Evolutionary conservation across 1,140 invertebrate species (phyloP), one percentile per base, ranked within the genome.

Genomic region (Papilio xuthus): DNA sequence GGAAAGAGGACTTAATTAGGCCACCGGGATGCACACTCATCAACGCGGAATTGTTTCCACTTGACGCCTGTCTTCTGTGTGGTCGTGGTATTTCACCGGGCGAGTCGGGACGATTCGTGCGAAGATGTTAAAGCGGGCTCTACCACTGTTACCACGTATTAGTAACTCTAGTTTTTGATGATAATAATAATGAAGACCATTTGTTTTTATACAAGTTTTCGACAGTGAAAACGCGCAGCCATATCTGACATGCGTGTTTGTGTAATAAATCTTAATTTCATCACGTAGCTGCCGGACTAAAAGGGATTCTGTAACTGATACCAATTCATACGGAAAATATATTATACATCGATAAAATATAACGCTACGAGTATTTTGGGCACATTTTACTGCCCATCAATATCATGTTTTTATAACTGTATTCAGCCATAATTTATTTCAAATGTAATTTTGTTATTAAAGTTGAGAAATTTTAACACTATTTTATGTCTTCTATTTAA

Each of bases 321-420:
- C 26, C 60, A 63, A 63, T 28, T 63, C 26, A 63, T 63, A 63
- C 23, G 60, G 60, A 28, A 63, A 63, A 63, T 26, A 63, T 63
- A 28, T 63, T 63, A 63, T 63, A 63, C 4, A 63, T 28, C 26
- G 23, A 63, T 63, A 63, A 63, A 63, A 63, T 63, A 63, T 63
- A 63, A 13, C 60, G 60, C 23, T 63, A 28, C 26, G 60, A 32
- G 26, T 63, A 63, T 63, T 63, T 63, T 32, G 26, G 60, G 26
- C 56, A 23, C 60, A 67, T 13, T 67, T 67, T 67, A 67, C 32
- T 67, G 26, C 60, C 60, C 60, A 67, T 67, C 26, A 28, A 67
- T 67, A 28, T 67, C 60, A 28, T 67, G 60, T 67, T 67, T 60
- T 67, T 32, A 67, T 67, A 67, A 67, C 60, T 67, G 28, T 67